phyloP scores from a whole-genome alignment of 2,113 vertebrate species.

The Meleagris gallopavo region DNA sequence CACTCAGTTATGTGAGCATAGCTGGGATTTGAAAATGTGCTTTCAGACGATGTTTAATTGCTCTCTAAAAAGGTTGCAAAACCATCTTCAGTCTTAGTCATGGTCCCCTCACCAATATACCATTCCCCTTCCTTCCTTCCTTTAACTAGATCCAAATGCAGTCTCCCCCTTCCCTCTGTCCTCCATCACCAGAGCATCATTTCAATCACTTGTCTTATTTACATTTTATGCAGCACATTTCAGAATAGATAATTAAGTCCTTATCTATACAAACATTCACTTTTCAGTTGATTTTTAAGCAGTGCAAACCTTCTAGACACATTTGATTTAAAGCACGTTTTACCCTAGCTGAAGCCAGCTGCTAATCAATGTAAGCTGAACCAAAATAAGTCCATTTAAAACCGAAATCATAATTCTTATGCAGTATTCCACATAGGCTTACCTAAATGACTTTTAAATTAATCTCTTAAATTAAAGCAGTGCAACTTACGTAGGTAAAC shows the following conservation, averaged over 20 bases:
- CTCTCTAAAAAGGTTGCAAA: slow-evolving; percentile 29
- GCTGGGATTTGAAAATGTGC: slow-evolving; percentile 6
- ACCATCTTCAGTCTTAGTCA: background rate
- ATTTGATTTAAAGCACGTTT: slow-evolving; percentile 51
- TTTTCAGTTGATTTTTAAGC: slow-evolving; percentile 57
- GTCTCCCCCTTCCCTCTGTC: background rate
- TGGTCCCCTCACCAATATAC: background rate
- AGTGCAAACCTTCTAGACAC: slow-evolving; percentile 43
- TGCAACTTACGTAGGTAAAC: background rate
- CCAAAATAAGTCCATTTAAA: slow-evolving; percentile 37
- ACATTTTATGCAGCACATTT: slow-evolving; percentile 29
- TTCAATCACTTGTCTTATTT: slow-evolving; percentile 49
- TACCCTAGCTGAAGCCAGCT: slow-evolving; percentile 47
- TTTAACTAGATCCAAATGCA: background rate
- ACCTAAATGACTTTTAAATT: slow-evolving; percentile 48
- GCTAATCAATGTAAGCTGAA: slow-evolving; percentile 62
- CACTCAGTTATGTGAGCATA: background rate
- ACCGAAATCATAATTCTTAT: slow-evolving; percentile 19
- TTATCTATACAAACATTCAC: slow-evolving; percentile 62
- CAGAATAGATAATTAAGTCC: slow-evolving; percentile 49
- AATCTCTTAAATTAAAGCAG: slow-evolving; percentile 27
- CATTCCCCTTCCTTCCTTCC: background rate
- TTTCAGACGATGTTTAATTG: slow-evolving; percentile 39
- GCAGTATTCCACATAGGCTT: slow-evolving; percentile 2
- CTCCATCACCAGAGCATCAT: background rate